phyloP scores from a whole-genome alignment of 1,140 invertebrate genomes.

The Pissodes strobi region DNA sequence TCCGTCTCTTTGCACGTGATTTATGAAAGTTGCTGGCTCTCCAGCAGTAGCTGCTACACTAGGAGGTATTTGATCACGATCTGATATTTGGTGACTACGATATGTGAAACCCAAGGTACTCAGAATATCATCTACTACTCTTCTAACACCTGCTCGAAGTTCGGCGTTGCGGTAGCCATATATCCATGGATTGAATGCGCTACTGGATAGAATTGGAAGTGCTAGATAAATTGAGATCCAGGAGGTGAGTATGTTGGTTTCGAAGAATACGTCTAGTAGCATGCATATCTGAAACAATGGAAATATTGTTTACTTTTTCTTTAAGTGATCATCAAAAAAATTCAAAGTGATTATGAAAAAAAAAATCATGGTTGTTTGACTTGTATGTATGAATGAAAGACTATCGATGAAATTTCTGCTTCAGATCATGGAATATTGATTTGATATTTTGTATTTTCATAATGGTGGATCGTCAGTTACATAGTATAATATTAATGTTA shows the following conservation, averaged over 20 bases:
- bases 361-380: too few relatives aligned
- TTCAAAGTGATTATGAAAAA: too few relatives aligned
- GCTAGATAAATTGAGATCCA: conserved; percentile 63
- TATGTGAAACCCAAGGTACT: conserved; percentile 56
- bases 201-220: conserved; percentile 64
- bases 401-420: too few relatives aligned
- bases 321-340: too few relatives aligned
- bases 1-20: conserved; percentile 47
- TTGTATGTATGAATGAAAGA: too few relatives aligned
- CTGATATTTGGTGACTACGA: conserved; percentile 44
- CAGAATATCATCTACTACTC: conserved; percentile 61
- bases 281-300: conserved; percentile 60
- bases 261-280: conserved; percentile 61
- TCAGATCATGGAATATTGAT: too few relatives aligned
- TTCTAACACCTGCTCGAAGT: conserved; percentile 64
- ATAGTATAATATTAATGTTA: too few relatives aligned
- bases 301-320: conserved; percentile 9
- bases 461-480: too few relatives aligned
- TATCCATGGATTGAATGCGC: conserved; percentile 69
- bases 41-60: conserved; percentile 50
- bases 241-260: conserved; percentile 59
- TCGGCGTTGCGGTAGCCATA: conserved; percentile 71
- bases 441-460: too few relatives aligned
- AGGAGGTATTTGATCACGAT: conserved; percentile 43
- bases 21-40: conserved; percentile 48